These are phyloP conservation scores for Icerya purchasi DNA, from an alignment of 2,888 invertebrate species.

Conservation along the genomic window DNA sequence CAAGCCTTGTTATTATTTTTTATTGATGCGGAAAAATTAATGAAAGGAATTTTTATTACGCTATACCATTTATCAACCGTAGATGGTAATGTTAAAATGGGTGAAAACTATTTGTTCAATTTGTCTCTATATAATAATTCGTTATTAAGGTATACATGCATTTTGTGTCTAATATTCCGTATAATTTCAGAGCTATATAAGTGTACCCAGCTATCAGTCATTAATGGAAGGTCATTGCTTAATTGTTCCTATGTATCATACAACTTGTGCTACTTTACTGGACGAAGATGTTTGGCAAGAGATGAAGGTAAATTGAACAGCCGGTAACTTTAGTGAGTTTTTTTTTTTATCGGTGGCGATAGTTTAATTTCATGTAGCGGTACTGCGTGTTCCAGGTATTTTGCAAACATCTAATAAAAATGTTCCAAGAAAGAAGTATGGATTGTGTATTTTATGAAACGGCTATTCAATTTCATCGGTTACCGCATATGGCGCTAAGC, in stretches of 20 bases:
- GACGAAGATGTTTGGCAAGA: slow-evolving; percentile 93
- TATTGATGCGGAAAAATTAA: too few species aligned
- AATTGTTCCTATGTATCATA: slow-evolving; percentile 64
- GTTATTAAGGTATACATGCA: too few species aligned
- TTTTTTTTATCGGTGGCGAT: too few species aligned
- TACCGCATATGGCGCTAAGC: slow-evolving; percentile 69
- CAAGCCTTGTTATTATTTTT: too few species aligned
- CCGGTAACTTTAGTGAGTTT: background rate
- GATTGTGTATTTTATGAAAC: slow-evolving; percentile 84
- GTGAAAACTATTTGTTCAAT: too few species aligned
- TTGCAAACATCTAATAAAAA: slow-evolving; percentile 49
- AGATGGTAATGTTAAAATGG: too few species aligned
- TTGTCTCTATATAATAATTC: too few species aligned
- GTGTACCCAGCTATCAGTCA: slow-evolving; percentile 58
- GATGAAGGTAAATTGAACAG: slow-evolving; percentile 36
- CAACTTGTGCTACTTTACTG: slow-evolving; percentile 51
- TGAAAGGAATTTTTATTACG: too few species aligned
- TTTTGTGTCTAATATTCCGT: too few species aligned
- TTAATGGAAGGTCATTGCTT: slow-evolving; percentile 67
- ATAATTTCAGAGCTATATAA: slow-evolving; percentile 40
- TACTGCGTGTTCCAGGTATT: slow-evolving; percentile 45
- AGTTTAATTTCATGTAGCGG: too few species aligned
- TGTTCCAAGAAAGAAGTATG: slow-evolving; percentile 48
- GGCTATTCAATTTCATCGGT: slow-evolving; percentile 45
- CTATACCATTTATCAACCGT: too few species aligned